Conservation (phyloP, 2,113 vertebrate species). For the Takifugu bimaculatus region DNA sequence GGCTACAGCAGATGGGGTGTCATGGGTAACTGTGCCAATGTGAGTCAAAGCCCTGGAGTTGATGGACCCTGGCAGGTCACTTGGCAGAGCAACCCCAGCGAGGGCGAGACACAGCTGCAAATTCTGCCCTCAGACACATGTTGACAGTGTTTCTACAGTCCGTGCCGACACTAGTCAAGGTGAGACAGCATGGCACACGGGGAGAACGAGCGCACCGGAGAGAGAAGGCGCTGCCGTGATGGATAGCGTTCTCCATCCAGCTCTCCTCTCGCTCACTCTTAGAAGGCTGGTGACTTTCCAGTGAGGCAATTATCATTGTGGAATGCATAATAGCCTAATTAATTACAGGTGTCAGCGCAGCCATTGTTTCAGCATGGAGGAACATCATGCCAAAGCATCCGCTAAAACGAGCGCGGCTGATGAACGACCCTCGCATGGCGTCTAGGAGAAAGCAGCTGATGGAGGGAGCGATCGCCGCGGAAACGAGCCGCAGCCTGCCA, state of each 20-base stretch:
- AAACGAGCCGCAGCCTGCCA: constrained; percentile 43
- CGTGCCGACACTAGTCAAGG: constrained; percentile 81
- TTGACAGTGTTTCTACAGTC: constrained; percentile 68
- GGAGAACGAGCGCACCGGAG: constrained; percentile 55
- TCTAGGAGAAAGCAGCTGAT: constrained; percentile 41
- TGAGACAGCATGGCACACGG: constrained; percentile 75
- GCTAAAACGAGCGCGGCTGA: constrained; percentile 67
- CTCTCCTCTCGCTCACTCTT: constrained; percentile 81
- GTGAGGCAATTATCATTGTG: constrained; percentile 99
- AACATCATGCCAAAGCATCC: constrained; percentile 85
- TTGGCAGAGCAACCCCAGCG: constrained; percentile 37
- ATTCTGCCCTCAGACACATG: constrained; percentile 65
- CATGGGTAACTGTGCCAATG: constrained; percentile 61
- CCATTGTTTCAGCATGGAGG: constrained; percentile 92
- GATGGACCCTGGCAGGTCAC: constrained; percentile 52
- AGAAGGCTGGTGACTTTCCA: constrained; percentile 97
- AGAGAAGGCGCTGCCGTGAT: constrained; percentile 79
- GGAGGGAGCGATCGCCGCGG: constrained; percentile 16
- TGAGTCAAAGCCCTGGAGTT: constrained; percentile 64
- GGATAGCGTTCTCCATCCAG: constrained; percentile 82
- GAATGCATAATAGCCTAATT: constrained; percentile 99
- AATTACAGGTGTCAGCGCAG: constrained; percentile 98
- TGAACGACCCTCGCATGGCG: constrained; percentile 58
- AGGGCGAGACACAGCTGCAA: constrained; percentile 51
- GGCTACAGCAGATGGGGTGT: constrained; percentile 68